phyloP scores from a whole-genome alignment of 2,113 vertebrate genomes.

The Ophthalmotilapia sp. region DNA sequence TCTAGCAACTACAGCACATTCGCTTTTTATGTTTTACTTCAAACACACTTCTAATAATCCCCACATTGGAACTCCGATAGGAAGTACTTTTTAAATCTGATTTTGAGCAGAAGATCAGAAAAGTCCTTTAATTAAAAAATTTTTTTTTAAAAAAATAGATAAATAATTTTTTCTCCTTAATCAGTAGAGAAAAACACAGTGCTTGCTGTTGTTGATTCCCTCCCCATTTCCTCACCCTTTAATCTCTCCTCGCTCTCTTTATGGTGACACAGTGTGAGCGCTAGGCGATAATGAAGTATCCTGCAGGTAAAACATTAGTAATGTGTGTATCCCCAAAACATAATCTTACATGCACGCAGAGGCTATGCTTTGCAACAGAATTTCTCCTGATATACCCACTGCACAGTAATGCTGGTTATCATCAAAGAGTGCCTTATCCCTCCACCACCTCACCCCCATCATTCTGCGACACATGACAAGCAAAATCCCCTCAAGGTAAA shows the following conservation, averaged over 20 bases:
- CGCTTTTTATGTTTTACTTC: neutral
- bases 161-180: neutral
- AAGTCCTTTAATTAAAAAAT: neutral
- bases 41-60: neutral
- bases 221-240: neutral
- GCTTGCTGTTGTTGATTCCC: neutral
- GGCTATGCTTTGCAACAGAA: neutral
- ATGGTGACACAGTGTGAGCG: neutral
- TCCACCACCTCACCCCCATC: neutral
- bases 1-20: neutral
- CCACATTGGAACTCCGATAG: neutral
- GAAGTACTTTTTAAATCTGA: neutral
- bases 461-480: conserved; percentile 29
- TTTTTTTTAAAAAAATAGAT: neutral
- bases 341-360: too few species aligned
- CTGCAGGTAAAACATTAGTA: conserved; percentile 11
- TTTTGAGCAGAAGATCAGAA: neutral
- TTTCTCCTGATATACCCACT: neutral
- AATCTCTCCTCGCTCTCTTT: neutral
- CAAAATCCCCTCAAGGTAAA: conserved; percentile 52
- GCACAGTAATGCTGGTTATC: neutral
- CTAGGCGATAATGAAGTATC: neutral
- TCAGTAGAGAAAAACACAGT: neutral
- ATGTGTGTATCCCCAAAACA: neutral
- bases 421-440: conserved; percentile 40